These are phyloP conservation scores for Anagrus nilaparvatae DNA, from an alignment of 1,140 invertebrate genomes.

Conservation along the genomic window DNA sequence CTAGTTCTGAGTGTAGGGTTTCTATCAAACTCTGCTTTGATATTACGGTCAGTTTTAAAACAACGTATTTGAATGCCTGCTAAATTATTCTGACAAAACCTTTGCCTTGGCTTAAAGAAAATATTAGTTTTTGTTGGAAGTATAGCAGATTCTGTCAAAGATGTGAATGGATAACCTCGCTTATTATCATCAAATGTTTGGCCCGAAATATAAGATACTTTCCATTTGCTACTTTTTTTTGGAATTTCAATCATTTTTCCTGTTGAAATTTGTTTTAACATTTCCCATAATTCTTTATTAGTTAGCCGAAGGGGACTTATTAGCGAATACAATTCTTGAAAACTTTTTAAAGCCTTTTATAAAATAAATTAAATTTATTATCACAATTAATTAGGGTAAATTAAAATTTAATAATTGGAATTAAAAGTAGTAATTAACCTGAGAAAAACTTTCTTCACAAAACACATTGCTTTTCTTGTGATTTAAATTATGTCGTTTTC, in stretches of 20 bases:
- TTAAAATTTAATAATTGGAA: neutral
- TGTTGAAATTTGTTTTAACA: constrained; percentile 22
- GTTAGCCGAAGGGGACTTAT: constrained; percentile 17
- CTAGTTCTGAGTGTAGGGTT: constrained; percentile 52
- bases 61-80: constrained; percentile 39
- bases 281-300: constrained; percentile 21
- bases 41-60: constrained; percentile 66
- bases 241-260: constrained; percentile 17
- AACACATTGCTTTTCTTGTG: constrained; percentile 21
- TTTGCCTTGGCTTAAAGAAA: constrained; percentile 18
- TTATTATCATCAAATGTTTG: constrained; percentile 33
- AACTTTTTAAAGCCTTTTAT: constrained; percentile 30
- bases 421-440: constrained; percentile 21
- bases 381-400: neutral
- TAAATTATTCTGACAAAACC: constrained; percentile 19
- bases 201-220: constrained; percentile 31
- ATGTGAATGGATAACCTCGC: constrained; percentile 19
- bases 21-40: constrained; percentile 54
- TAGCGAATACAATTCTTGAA: constrained; percentile 25
- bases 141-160: constrained; percentile 20
- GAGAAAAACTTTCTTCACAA: constrained; percentile 25
- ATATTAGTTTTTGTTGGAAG: constrained; percentile 16
- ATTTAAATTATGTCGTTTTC: constrained; percentile 20
- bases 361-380: constrained; percentile 3
- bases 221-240: constrained; percentile 30